Percentiles rank a stretch among this genome's conserved stretches.
These are phyloP conservation scores for Etheostoma perlongum DNA, from an alignment of 2,797 vertebrate genomes.

Conservation along the genomic window DNA sequence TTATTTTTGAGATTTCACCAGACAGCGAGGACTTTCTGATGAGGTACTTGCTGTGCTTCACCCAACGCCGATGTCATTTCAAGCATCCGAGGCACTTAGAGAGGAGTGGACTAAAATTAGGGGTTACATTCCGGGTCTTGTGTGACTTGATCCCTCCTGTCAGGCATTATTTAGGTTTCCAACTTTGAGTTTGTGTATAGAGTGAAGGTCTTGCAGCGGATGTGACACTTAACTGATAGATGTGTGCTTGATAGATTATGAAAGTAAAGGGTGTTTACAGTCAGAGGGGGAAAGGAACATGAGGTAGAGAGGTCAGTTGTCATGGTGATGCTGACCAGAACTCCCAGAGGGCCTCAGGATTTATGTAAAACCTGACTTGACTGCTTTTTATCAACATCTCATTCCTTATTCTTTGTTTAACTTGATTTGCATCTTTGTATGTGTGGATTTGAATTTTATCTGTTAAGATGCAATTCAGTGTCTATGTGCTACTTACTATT, in stretches of 20 bases:
- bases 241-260: constrained; percentile 63
- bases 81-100: neutral
- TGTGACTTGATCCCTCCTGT: constrained; percentile 29
- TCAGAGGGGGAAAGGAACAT: constrained; percentile 53
- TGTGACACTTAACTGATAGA: constrained; percentile 63
- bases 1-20: neutral
- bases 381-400: constrained; percentile 65
- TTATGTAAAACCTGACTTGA: constrained; percentile 48
- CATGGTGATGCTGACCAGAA: constrained; percentile 79
- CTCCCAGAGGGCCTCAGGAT: constrained; percentile 55
- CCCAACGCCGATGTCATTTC: too few relatives aligned
- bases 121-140: constrained; percentile 11
- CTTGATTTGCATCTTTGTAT: neutral
- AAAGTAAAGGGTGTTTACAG: constrained; percentile 79
- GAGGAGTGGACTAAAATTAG: constrained; percentile 11
- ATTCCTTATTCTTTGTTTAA: neutral
- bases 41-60: constrained; percentile 1
- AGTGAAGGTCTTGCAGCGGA: constrained; percentile 69
- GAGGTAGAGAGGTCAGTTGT: constrained; percentile 75
- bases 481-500: neutral
- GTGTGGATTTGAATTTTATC: neutral
- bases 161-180: constrained; percentile 41
- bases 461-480: constrained; percentile 1
- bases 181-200: constrained; percentile 58
- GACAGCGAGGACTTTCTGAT: neutral